Percentiles rank a stretch among this genome's conserved stretches.
Conservation (phyloP, 2,888 invertebrate species). For the Mythimna ferrago region DNA sequence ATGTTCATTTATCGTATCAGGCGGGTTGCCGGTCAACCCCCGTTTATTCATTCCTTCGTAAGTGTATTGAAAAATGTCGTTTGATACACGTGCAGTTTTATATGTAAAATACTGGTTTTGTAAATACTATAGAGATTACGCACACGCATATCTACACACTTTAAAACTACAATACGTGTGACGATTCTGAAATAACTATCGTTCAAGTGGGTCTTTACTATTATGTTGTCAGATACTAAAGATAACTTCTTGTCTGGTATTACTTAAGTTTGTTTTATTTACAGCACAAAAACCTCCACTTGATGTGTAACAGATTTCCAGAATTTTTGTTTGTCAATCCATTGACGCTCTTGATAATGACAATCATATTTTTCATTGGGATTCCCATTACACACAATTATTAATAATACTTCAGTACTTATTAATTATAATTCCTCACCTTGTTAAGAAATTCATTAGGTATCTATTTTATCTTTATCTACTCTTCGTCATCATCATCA, state of each 20-base stretch:
- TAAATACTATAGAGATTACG: neutral
- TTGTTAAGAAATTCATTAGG: too few species aligned
- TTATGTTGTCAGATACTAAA: constrained; percentile 24
- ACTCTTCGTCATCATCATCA: too few species aligned
- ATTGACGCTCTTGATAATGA: neutral
- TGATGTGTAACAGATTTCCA: neutral
- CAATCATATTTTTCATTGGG: constrained; percentile 16
- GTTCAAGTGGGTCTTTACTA: constrained; percentile 25
- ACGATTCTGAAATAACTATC: constrained; percentile 13
- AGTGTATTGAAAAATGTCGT: too few species aligned
- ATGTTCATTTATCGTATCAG: too few species aligned
- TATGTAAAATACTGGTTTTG: neutral
- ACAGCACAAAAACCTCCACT: constrained; percentile 7
- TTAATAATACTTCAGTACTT: neutral
- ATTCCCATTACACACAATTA: constrained; percentile 9
- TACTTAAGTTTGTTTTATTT: constrained; percentile 7
- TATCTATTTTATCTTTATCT: too few species aligned
- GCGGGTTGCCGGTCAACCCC: too few species aligned
- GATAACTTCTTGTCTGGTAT: constrained; percentile 18
- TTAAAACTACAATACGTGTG: constrained; percentile 11
- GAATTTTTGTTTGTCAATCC: constrained; percentile 26
- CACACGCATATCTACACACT: neutral
- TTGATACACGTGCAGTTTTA: too few species aligned
- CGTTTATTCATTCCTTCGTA: too few species aligned
- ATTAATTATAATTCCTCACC: constrained; percentile 7